Conservation (phyloP, 1,140 invertebrate genomes). For the Hypsibius dujardini region DNA sequence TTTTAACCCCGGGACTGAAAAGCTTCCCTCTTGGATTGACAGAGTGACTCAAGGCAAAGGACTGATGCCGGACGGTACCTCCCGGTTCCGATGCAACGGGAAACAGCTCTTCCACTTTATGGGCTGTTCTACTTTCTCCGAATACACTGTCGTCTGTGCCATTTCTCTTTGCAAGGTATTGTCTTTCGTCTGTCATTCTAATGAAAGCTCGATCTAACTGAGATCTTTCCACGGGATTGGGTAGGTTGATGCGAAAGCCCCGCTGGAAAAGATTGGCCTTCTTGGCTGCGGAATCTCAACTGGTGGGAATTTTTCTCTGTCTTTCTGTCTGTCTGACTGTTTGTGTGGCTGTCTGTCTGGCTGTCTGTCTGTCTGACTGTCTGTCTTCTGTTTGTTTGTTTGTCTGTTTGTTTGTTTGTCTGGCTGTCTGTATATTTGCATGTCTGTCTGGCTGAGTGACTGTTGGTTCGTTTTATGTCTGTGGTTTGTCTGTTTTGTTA, state of each 20-base stretch:
- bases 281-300: constrained; percentile 73
- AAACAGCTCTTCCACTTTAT: constrained; percentile 82
- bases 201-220: neutral
- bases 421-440: constrained; percentile 4
- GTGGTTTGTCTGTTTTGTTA: neutral
- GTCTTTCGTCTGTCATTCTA: too few relatives aligned
- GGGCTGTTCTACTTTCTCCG: constrained; percentile 90
- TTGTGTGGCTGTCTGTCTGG: neutral
- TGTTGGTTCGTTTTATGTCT: neutral
- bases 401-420: neutral
- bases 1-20: too few relatives aligned
- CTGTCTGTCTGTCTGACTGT: neutral
- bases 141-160: constrained; percentile 93
- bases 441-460: neutral
- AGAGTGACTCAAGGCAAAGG: constrained; percentile 33
- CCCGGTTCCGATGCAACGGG: constrained; percentile 75
- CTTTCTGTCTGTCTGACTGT: too few relatives aligned
- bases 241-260: constrained; percentile 42
- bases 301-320: constrained; percentile 26
- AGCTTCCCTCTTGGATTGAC: neutral
- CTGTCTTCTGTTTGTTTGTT: neutral
- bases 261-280: constrained; percentile 75
- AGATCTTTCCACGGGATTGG: neutral
- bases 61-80: constrained; percentile 88
- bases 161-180: constrained; percentile 66